Percentiles rank a stretch among this genome's conserved stretches.
These are phyloP conservation scores for Lagria hirta DNA, from an alignment of 2,888 invertebrate genomes.

Conservation along the genomic window DNA sequence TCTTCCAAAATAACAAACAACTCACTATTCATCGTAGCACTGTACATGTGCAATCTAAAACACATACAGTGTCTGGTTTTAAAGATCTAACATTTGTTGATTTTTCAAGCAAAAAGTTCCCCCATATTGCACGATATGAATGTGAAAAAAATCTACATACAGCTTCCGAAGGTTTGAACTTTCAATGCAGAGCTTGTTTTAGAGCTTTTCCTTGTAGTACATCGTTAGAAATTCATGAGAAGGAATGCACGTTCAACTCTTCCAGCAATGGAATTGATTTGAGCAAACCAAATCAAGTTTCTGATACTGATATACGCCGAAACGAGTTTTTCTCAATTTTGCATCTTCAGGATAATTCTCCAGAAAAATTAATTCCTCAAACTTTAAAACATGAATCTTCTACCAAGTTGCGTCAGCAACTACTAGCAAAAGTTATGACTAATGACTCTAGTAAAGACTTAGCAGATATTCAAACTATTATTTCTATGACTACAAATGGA, in stretches of 20 bases:
- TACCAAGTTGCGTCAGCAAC: conserved; percentile 41
- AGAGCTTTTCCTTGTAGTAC: conserved; percentile 71
- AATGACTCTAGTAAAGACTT: conserved; percentile 69
- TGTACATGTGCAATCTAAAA: conserved; percentile 54
- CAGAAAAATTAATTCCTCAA: conserved; percentile 40
- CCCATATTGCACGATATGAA: conserved; percentile 72
- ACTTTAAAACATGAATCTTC: conserved; percentile 26
- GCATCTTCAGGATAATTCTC: conserved; percentile 72
- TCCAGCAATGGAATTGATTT: conserved; percentile 46
- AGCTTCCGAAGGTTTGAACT: conserved; percentile 58
- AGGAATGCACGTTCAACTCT: conserved; percentile 52
- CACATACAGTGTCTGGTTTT: conserved; percentile 64
- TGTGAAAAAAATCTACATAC: conserved; percentile 70
- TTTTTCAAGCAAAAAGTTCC: conserved; percentile 77
- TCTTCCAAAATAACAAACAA: conserved; percentile 72
- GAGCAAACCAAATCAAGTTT: conserved; percentile 37
- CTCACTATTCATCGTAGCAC: conserved; percentile 70
- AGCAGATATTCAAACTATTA: conserved; percentile 83
- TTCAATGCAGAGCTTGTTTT: conserved; percentile 69
- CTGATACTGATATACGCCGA: conserved; percentile 64
- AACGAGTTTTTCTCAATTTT: conserved; percentile 82
- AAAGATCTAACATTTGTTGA: conserved; percentile 76
- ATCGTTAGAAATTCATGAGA: conserved; percentile 68
- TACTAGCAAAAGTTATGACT: conserved; percentile 39
- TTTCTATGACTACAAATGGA: conserved; percentile 73